Evolutionary conservation across 2,888 invertebrate genomes (phyloP).

Genomic region (Tinea trinotella): DNA sequence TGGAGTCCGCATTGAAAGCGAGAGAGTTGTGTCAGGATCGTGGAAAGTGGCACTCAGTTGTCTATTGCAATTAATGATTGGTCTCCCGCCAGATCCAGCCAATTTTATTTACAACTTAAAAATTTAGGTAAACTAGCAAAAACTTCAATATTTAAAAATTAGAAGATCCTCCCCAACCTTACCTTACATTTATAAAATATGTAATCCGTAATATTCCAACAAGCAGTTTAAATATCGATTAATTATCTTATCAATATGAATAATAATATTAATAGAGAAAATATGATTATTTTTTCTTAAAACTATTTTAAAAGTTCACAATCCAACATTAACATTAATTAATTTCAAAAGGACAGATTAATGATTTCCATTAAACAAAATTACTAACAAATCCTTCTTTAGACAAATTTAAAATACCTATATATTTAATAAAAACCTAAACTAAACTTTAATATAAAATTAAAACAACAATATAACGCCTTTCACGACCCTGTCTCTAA

Average conservation of each 20-base stretch:
- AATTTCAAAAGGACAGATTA: slow-evolving; percentile 26
- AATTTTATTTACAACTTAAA: no score
- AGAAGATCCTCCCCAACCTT: no score
- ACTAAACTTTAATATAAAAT: not conserved
- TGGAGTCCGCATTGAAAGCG: no score
- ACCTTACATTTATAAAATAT: slow-evolving; percentile 13
- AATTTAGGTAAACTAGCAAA: no score
- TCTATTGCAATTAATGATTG: no score
- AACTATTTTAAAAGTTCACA: slow-evolving; percentile 58
- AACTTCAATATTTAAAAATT: not conserved
- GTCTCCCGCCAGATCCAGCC: no score
- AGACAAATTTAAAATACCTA: slow-evolving; percentile 15
- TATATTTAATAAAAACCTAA: not conserved
- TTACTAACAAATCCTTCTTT: not conserved
- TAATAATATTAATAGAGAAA: slow-evolving; percentile 56
- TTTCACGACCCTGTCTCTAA: not conserved
- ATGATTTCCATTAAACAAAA: slow-evolving; percentile 12
- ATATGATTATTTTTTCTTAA: slow-evolving; percentile 67
- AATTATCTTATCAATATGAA: slow-evolving; percentile 34
- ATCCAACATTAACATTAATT: slow-evolving; percentile 48
- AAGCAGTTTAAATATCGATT: slow-evolving; percentile 1
- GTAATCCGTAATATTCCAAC: slow-evolving; percentile 1
- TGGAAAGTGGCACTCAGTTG: no score
- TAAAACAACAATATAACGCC: not conserved
- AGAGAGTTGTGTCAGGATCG: no score